Evolutionary conservation across 2,113 vertebrate genomes (phyloP).

Genomic region (Cottus gobio): DNA sequence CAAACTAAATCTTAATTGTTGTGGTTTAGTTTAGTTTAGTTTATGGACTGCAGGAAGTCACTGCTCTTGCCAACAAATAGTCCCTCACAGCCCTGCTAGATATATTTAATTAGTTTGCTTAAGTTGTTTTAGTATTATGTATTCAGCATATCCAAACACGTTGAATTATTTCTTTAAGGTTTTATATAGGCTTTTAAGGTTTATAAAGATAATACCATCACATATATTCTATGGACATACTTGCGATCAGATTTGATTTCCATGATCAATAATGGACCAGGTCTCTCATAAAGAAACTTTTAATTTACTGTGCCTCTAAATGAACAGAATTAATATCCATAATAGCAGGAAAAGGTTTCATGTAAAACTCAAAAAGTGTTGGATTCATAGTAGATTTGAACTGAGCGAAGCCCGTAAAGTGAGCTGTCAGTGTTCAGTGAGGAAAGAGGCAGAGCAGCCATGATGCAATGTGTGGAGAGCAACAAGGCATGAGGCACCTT

Average conservation of each 20-base stretch:
- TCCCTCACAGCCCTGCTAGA: neutral
- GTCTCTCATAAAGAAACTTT: neutral
- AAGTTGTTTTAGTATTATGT: neutral
- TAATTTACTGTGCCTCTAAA: neutral
- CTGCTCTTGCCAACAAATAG: neutral
- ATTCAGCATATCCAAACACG: neutral
- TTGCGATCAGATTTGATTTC: neutral
- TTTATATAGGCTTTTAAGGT: too few relatives aligned
- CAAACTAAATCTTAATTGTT: too few relatives aligned
- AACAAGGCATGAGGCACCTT: constrained; percentile 46
- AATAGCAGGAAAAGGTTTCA: constrained; percentile 3
- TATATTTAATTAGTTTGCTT: neutral
- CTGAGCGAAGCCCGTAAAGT: constrained; percentile 15
- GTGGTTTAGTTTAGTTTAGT: neutral
- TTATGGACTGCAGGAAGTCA: neutral
- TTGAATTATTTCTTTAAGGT: neutral
- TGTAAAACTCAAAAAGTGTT: neutral
- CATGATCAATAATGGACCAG: neutral
- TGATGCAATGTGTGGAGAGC: constrained; percentile 49
- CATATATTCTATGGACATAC: neutral
- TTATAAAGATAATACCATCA: neutral
- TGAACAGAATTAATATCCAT: constrained; percentile 11
- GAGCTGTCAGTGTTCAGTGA: constrained; percentile 27
- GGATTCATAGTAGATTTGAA: constrained; percentile 14
- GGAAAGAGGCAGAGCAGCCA: constrained; percentile 36